Evolutionary conservation across 2,797 vertebrate species (phyloP).

Genomic region (Lagorchestes hirsutus): DNA sequence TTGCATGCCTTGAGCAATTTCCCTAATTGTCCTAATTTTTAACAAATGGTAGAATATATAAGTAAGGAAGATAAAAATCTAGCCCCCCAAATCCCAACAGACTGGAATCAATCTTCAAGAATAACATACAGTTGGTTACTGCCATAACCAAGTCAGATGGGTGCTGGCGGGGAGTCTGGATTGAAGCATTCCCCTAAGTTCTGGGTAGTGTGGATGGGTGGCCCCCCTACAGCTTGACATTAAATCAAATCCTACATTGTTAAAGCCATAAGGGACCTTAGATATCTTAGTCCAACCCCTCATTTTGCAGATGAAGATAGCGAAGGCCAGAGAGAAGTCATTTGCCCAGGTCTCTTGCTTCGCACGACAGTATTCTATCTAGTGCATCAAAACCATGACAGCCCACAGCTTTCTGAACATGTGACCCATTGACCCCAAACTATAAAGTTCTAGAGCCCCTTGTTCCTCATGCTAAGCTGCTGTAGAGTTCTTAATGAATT

Average conservation of each 20-base stretch:
- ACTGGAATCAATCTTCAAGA: background rate
- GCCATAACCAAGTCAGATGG: background rate
- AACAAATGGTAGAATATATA: background rate
- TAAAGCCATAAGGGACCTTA: background rate
- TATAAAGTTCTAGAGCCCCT: background rate
- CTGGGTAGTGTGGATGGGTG: background rate
- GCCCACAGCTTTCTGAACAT: background rate
- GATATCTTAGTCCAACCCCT: background rate
- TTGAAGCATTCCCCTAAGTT: background rate
- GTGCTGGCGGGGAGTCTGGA: no score
- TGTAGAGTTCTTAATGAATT: background rate
- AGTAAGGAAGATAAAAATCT: background rate
- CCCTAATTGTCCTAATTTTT: conserved; percentile 44
- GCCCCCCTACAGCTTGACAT: background rate
- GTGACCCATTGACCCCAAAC: background rate
- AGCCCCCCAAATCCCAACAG: background rate
- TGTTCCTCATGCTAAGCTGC: background rate
- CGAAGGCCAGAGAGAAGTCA: background rate
- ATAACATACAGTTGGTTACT: background rate
- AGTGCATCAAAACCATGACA: background rate
- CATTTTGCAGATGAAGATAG: background rate
- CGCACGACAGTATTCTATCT: background rate
- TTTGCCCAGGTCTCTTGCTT: background rate
- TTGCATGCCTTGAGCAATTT: conserved; percentile 78
- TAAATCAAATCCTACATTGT: background rate